These are phyloP conservation scores for Hyperoplus immaculatus DNA, from an alignment of 2,797 vertebrate species.

Conservation along the genomic window DNA sequence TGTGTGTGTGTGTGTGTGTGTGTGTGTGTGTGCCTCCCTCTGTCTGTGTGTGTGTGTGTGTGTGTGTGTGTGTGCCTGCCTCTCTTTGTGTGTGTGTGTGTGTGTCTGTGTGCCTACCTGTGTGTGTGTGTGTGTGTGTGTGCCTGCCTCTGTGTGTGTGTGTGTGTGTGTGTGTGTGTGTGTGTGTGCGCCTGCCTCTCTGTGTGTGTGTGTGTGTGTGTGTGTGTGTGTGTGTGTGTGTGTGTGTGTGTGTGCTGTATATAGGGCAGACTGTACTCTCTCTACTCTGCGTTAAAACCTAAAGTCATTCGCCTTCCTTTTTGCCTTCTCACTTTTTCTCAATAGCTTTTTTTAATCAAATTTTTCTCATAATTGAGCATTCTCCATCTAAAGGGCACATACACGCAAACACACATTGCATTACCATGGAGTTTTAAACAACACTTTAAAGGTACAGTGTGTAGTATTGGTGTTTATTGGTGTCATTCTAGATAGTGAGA, in stretches of 20 bases:
- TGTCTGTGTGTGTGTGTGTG: neutral
- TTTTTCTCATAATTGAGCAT: conserved; percentile 7
- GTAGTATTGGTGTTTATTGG: conserved; percentile 3
- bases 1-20: conserved; percentile 8
- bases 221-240: conserved; percentile 14
- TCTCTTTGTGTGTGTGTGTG: neutral
- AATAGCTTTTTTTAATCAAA: neutral
- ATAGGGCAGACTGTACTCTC: conserved; percentile 36
- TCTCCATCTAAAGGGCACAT: neutral
- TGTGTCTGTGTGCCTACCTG: neutral
- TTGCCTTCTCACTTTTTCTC: neutral
- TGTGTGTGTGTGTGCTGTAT: conserved; percentile 18
- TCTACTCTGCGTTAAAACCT: conserved; percentile 39
- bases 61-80: conserved; percentile 12
- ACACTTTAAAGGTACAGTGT: conserved; percentile 13
- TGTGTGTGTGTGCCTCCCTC: conserved; percentile 1
- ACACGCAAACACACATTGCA: neutral
- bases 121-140: neutral
- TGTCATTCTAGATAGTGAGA: too few species aligned
- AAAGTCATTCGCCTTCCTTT: conserved; percentile 19
- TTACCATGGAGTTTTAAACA: too few species aligned
- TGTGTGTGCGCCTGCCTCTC: conserved; percentile 4
- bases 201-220: neutral
- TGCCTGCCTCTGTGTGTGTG: neutral
- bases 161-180: conserved; percentile 4